Base-by-base conservation (phyloP, 2,888 invertebrate species). In the Branchipolynoe longqiensis region DNA sequence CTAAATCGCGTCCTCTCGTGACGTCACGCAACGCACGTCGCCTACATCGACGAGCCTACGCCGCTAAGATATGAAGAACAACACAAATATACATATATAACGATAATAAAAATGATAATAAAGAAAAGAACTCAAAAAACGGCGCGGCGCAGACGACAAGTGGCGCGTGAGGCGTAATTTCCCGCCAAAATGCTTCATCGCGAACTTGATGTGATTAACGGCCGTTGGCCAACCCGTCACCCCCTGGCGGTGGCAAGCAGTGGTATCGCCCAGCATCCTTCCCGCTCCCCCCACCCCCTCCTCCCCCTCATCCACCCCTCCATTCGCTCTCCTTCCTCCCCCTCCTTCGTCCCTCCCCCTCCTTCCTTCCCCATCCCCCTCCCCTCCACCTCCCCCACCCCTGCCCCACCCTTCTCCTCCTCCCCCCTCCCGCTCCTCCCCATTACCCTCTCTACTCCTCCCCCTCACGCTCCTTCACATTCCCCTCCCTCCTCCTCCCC, bases 141-240 rank as follows among this genome's bases (percentile, higher is more conserved):
- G 22, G 3, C 64, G 3, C n/a, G n/a, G n/a, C 28, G 31, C 64
- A 64, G 64, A 64, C 33, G 64, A 64, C 28, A 64, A 64, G 33
- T 33, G 64, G 33, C 28, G 64, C 33, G 64, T 33, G 64, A 64
- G 33, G 64, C 33, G 64, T 64, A 64, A 64, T 64, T 64, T 64
- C 64, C 64, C 64, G 64, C 64, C 64, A 64, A 64, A 64, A 64
- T 31, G 64, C 64, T 22, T 64, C n/a, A n/a, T n/a, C 64, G 64
- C 33, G 64, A 8, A n/a, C 31, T 64, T 64, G 64, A 64, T 64
- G 64, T 64, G 64, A 64, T 64, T 64, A 64, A 64, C 64, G 64
- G 6, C 4, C 22, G 3, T 28, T 22, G 8, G 18, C 48, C 48
- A n/a, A 64, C 64, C 64, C 33, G 64, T 33, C 64, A 64, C 64